These are phyloP conservation scores for Epistrophe grossulariae DNA, from an alignment of 2,888 invertebrate species.

Conservation along the genomic window DNA sequence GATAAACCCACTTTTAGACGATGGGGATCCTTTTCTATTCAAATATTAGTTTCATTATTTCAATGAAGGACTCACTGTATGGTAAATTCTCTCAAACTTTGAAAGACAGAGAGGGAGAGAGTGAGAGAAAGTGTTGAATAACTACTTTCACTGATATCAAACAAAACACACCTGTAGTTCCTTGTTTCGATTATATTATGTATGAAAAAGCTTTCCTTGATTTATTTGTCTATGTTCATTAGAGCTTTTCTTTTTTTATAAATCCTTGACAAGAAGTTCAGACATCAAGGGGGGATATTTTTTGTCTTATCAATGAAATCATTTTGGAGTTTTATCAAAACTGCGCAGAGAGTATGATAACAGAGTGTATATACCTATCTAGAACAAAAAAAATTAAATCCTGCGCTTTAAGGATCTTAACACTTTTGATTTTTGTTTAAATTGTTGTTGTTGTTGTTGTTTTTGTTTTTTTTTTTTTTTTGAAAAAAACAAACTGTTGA, in stretches of 20 bases:
- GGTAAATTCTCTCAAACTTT: conserved; percentile 41
- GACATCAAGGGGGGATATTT: neutral
- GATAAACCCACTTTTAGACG: neutral
- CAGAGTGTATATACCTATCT: neutral
- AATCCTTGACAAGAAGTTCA: conserved; percentile 11
- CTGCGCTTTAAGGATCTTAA: conserved; percentile 14
- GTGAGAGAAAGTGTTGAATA: conserved; percentile 12
- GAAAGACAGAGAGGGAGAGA: neutral
- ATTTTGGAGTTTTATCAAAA: conserved; percentile 31
- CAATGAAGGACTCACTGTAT: conserved; percentile 64
- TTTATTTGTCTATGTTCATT: conserved; percentile 40
- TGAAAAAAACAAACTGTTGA: conserved; percentile 68
- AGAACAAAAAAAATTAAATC: neutral
- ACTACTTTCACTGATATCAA: conserved; percentile 29
- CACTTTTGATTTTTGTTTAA: neutral
- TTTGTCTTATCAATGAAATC: conserved; percentile 70
- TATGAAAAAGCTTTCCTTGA: conserved; percentile 40
- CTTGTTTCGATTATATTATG: neutral
- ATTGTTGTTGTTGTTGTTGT: too few species aligned
- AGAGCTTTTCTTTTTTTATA: conserved; percentile 28
- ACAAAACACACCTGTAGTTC: conserved; percentile 73
- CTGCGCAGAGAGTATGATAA: conserved; percentile 57
- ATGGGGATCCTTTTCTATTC: neutral
- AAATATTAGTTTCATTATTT: neutral
- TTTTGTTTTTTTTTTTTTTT: neutral